Percentiles rank a stretch among this genome's conserved stretches.
Evolutionary conservation across 2,797 vertebrate genomes (phyloP).

Genomic region (Pipistrellus nathusii): DNA sequence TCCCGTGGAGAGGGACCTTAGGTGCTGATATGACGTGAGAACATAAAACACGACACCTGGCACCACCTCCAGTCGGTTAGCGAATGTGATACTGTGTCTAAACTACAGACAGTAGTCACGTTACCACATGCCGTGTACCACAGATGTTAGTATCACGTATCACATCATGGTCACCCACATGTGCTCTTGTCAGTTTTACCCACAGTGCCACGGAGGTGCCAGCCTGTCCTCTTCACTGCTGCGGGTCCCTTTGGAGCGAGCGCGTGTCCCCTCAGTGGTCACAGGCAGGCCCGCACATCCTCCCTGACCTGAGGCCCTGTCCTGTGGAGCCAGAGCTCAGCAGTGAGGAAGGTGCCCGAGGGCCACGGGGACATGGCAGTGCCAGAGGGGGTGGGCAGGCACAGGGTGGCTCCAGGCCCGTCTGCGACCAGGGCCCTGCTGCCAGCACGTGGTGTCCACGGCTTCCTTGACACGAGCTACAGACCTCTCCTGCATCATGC

Average conservation of each 20-base stretch:
- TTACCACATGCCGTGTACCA: rapidly evolving
- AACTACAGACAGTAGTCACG: rapidly evolving
- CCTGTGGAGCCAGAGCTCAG: neutral
- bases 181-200: too few species aligned
- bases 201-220: neutral
- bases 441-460: rapidly evolving
- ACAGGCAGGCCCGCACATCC: rapidly evolving
- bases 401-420: rapidly evolving
- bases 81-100: rapidly evolving
- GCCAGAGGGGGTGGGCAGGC: neutral
- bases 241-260: neutral
- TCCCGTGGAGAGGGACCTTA: neutral
- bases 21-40: rapidly evolving
- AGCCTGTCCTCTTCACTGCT: neutral
- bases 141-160: rapidly evolving
- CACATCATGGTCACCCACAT: neutral
- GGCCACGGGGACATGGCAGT: rapidly evolving
- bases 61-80: rapidly evolving
- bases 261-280: rapidly evolving
- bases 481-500: conserved; percentile 94
- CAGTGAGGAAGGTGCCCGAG: neutral
- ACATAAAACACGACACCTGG: rapidly evolving
- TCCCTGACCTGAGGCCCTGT: rapidly evolving
- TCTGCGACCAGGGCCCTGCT: rapidly evolving
- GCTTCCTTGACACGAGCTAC: conserved; percentile 84